Evolutionary conservation across 2,113 vertebrate species (phyloP), one percentile per base, ranked within the genome.

Genomic region (Thamnaconus septentrionalis): DNA sequence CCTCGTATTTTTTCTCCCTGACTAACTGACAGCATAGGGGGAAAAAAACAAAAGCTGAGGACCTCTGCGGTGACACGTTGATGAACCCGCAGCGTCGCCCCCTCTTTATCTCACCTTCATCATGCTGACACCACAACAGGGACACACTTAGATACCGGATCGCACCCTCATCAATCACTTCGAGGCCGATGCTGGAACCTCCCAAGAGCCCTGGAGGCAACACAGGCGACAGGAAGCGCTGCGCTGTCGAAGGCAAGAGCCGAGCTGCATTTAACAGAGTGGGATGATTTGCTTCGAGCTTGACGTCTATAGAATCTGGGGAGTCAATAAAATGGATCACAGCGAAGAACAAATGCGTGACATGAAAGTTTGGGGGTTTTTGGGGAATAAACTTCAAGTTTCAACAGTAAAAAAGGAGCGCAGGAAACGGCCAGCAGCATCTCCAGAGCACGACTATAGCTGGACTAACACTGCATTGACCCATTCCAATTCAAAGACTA

Each of bases 41-140:
- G 39, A 65, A 72, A 68, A 63, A 48, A 75, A 41, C 41, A 66
- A 43, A 63, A 61, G 41, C 45, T 39, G 9, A 53, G 3, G 12
- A 43, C 18, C 55, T 57, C 50, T 43, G 41, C 49, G 11, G 46
- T 5, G 8, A 11, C 6, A 47, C 53, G 8, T 59, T 73, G 60
- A 42, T 64, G 61, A 81, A 59, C 46, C 42, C 18, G 62, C 58
- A 56, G 18, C 18, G 18, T 31, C 57, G 56, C 62, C 42, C 60
- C 12, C 41, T 4, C 52, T 65, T 62, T 51, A 53, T 69, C 53
- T 55, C 47, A 6, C 53, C 55, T 61, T 52, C 64, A 59, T 60
- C 55, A 48, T 42, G 53, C 46, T 58, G 66, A 62, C 52, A 50
- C 54, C n/a, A 0, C 47, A 73, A 42, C 56, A 41, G 48, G 39